A percentile compares a stretch with the other conserved stretches of the same genome.
These are phyloP conservation scores for Anhinga anhinga DNA, from an alignment of 2,113 vertebrate species.

Conservation along the genomic window DNA sequence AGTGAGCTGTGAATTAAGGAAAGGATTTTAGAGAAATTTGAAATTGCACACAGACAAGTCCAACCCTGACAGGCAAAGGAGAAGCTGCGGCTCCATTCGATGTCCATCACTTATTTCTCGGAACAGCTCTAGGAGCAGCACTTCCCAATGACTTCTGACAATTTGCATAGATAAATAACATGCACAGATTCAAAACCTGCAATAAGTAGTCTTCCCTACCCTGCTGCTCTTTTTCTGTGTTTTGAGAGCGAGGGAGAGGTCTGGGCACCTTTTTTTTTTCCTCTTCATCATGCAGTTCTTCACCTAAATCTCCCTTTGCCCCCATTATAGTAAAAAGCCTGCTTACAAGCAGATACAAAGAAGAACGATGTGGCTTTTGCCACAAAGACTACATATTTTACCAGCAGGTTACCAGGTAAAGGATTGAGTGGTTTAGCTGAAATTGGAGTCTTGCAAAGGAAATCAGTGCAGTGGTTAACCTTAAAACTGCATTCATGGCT, in stretches of 20 bases:
- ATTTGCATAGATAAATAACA: not conserved
- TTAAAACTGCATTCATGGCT: constrained; percentile 8
- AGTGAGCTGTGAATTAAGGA: not conserved
- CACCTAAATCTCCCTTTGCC: not conserved
- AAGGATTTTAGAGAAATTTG: not conserved
- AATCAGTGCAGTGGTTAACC: constrained; percentile 35
- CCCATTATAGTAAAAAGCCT: not conserved
- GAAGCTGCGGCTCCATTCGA: not conserved
- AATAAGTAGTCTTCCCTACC: not conserved
- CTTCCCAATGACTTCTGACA: not conserved
- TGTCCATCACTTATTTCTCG: not conserved
- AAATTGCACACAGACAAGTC: not conserved
- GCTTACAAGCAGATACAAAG: not conserved
- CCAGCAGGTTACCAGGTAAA: constrained; percentile 31
- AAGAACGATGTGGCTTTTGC: not conserved
- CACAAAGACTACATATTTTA: not conserved
- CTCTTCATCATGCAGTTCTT: not conserved
- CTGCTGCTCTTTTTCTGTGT: not conserved
- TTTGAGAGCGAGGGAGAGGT: not conserved
- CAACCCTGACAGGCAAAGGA: not conserved
- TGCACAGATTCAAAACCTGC: not conserved
- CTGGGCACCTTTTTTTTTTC: not conserved
- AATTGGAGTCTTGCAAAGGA: not conserved
- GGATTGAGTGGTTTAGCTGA: not conserved
- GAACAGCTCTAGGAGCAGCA: not conserved